Percentiles rank a stretch among this genome's conserved stretches.
phyloP scores from a whole-genome alignment of 1,140 invertebrate species.

The Alviniconcha marisindica region DNA sequence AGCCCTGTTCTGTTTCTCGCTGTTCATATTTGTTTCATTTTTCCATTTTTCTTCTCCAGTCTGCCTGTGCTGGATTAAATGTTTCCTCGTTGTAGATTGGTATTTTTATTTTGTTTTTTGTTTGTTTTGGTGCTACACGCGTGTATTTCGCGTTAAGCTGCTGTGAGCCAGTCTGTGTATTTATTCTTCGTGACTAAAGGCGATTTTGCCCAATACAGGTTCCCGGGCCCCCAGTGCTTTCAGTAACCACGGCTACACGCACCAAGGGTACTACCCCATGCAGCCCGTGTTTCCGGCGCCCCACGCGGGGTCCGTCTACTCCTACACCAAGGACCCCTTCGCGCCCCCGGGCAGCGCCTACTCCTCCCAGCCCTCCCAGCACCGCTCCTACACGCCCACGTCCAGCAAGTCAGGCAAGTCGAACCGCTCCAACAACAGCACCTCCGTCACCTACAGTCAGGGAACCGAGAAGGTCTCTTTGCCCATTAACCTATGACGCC shows the following conservation, averaged over 20 bases:
- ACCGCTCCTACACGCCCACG: slow-evolving; percentile 68
- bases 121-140: background rate
- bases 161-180: too few relatives aligned
- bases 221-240: slow-evolving; percentile 52
- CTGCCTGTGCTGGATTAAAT: too few relatives aligned
- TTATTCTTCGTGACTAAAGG: too few relatives aligned
- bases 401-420: slow-evolving; percentile 69
- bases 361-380: slow-evolving; percentile 56
- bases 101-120: background rate
- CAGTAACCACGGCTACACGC: slow-evolving; percentile 59
- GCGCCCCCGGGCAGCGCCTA: slow-evolving; percentile 36
- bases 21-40: too few relatives aligned
- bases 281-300: slow-evolving; percentile 60
- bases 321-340: slow-evolving; percentile 43
- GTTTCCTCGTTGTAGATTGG: too few relatives aligned
- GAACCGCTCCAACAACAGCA: slow-evolving; percentile 68
- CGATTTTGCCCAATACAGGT: slow-evolving; percentile 33
- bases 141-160: too few relatives aligned
- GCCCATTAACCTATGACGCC: slow-evolving; percentile 64
- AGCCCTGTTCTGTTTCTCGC: too few relatives aligned
- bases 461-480: slow-evolving; percentile 66
- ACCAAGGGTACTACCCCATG: slow-evolving; percentile 71
- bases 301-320: slow-evolving; percentile 52
- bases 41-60: too few relatives aligned
- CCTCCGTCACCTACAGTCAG: slow-evolving; percentile 66